A percentile compares a stretch with the other conserved stretches of the same genome.
Evolutionary conservation across 2,888 invertebrate species (phyloP).

Genomic region (Crocallis elinguaria): DNA sequence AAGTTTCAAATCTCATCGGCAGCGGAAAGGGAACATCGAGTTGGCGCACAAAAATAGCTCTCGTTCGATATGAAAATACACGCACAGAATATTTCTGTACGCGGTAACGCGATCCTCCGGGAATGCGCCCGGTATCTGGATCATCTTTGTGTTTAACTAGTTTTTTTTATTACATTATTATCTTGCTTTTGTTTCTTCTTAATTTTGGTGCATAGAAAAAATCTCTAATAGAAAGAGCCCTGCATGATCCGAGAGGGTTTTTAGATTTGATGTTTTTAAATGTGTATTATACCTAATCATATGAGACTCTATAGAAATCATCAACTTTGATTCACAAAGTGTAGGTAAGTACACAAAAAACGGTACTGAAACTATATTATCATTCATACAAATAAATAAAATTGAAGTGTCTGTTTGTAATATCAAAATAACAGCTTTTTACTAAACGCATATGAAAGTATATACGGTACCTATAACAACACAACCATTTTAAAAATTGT

Average conservation of each 20-base stretch:
- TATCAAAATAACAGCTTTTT: too few species aligned
- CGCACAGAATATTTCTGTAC: slow-evolving; percentile 3
- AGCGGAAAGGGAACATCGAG: slow-evolving; percentile 2
- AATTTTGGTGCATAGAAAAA: background rate
- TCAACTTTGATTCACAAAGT: too few species aligned
- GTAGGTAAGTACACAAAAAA: too few species aligned
- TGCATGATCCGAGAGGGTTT: background rate
- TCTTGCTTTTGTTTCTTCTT: background rate
- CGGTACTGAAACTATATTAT: too few species aligned
- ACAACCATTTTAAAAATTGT: too few species aligned
- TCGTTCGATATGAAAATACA: slow-evolving; percentile 10
- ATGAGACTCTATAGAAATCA: too few species aligned
- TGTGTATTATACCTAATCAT: too few species aligned
- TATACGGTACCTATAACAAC: too few species aligned
- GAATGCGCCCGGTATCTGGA: background rate
- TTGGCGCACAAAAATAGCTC: slow-evolving; percentile 5
- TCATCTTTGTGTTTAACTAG: slow-evolving; percentile 2
- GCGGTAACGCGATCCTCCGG: slow-evolving; percentile 10
- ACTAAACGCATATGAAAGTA: too few species aligned
- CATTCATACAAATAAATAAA: too few species aligned
- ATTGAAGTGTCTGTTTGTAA: too few species aligned
- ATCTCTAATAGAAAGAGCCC: background rate
- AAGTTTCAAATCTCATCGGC: background rate
- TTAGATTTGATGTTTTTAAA: too few species aligned
- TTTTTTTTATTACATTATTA: slow-evolving; percentile 2